Evolutionary conservation across 2,888 invertebrate species (phyloP).

Genomic region (Pseudococcus viburni): DNA sequence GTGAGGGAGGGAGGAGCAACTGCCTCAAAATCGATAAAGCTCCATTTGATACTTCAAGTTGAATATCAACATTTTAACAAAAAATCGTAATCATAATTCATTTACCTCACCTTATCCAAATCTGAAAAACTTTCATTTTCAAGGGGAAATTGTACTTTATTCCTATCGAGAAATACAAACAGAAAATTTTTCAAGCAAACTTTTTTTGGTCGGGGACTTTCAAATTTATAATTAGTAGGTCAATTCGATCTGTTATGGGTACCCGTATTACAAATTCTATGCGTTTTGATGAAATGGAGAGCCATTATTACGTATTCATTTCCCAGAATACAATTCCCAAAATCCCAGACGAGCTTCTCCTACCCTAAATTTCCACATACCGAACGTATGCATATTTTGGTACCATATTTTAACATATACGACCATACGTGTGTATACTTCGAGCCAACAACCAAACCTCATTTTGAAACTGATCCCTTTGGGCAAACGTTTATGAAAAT

Average conservation of each 20-base stretch:
- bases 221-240: not conserved
- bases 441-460: not conserved
- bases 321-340: not conserved
- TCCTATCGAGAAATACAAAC: no score
- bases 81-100: no score
- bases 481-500: constrained; percentile 31
- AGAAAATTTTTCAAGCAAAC: no score
- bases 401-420: not conserved
- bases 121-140: no score
- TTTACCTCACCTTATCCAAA: no score
- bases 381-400: not conserved
- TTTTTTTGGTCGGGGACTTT: no score
- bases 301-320: not conserved
- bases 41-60: no score
- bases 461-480: constrained; percentile 1
- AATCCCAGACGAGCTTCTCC: not conserved
- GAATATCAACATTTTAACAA: no score
- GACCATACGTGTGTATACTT: not conserved
- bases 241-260: not conserved
- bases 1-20: no score
- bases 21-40: no score
- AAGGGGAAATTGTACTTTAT: no score
- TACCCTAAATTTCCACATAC: not conserved
- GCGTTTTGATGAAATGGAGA: not conserved
- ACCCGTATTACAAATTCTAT: no score